Evolutionary conservation across 2,888 invertebrate genomes (phyloP), one percentile per base, ranked within the genome.

Genomic region (Cheilosia pagana): DNA sequence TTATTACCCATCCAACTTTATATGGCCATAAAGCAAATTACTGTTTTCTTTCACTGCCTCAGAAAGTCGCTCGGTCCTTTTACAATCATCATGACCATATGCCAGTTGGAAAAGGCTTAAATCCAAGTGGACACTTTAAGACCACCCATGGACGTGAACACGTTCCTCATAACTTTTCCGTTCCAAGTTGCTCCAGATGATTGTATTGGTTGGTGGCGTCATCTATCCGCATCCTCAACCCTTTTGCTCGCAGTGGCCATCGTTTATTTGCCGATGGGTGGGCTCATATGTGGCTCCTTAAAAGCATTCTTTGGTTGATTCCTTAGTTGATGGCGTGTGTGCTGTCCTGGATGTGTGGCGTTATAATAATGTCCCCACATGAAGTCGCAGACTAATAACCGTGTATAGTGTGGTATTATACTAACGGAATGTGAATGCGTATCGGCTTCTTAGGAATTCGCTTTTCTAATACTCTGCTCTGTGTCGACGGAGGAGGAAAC

Each of bases 321-420:
- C 53, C 53, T 53, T 53, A 25, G 53, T 65, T 62, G 41, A 45
- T 76, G 57, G 50, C 31, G 45, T 41, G 41, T 23, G 12, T 52
- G 23, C 14, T 39, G n/a, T 23, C 45, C 19, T 41, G 4, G 48
- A 14, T 55, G 62, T 76, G 62, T 62, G 60, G 65, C 35, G 65
- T 53, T 75, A 79, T 79, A 83, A 82, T 68, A 63, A 50, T 52
- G 74, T 67, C 43, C 77, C 67, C 78, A 79, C 63, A 83, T 76
- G 75, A 71, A 85, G 81, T 81, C 81, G 35, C 35, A 85, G 75
- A 81, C 85, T 85, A 81, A 83, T 83, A 83, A 79, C 83, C 79
- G 59, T 79, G 31, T 59, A 60, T 57, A 53, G 70, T 50, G 63
- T 50, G 63, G 62, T 48, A 79, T 75, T 79, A 50, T 50, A 74